These are phyloP conservation scores for Blera fallax DNA, from an alignment of 2,888 invertebrate genomes.

Conservation along the genomic window DNA sequence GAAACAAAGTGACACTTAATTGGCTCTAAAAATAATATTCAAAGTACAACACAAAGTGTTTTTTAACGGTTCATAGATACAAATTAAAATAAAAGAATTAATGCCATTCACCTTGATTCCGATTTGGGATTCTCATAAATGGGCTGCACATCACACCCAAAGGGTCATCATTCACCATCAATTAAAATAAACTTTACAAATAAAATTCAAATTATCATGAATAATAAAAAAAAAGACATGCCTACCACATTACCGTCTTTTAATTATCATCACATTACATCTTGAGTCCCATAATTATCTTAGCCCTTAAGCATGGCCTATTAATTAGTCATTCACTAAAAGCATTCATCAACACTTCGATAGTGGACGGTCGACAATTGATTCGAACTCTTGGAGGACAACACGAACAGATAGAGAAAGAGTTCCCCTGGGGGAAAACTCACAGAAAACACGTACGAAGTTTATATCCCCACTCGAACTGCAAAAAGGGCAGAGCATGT, in stretches of 20 bases:
- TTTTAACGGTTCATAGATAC: too few species aligned
- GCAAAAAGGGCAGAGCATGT: slow-evolving; percentile 23
- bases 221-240: background rate
- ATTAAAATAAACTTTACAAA: background rate
- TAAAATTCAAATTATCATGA: slow-evolving; percentile 15
- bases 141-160: background rate
- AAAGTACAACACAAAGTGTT: too few species aligned
- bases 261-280: slow-evolving; percentile 32
- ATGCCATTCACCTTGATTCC: background rate
- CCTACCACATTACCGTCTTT: background rate
- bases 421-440: slow-evolving; percentile 22
- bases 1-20: too few species aligned
- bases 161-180: background rate
- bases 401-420: background rate
- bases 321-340: slow-evolving; percentile 38
- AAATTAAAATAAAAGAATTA: background rate
- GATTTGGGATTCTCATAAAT: background rate
- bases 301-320: slow-evolving; percentile 16
- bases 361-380: slow-evolving; percentile 15
- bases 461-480: slow-evolving; percentile 14
- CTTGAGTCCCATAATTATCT: slow-evolving; percentile 29
- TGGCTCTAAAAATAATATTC: too few species aligned
- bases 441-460: slow-evolving; percentile 3
- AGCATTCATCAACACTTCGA: slow-evolving; percentile 52
- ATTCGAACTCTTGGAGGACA: slow-evolving; percentile 17